These are phyloP conservation scores for Mesorhabditis sp. DNA, from an alignment of 2,888 invertebrate genomes.

Conservation along the genomic window DNA sequence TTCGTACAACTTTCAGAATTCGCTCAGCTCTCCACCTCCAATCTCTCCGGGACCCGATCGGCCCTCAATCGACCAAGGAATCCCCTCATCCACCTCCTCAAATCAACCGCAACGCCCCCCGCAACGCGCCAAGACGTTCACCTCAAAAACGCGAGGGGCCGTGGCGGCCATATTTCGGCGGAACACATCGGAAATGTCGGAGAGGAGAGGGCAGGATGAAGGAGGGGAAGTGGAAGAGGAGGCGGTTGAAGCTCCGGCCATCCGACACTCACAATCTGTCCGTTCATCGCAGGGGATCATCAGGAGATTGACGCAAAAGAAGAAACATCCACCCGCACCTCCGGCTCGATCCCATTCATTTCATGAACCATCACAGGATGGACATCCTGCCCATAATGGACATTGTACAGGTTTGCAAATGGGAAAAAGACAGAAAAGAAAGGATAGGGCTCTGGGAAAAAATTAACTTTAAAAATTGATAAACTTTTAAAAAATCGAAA, in stretches of 20 bases:
- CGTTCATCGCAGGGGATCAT: background rate
- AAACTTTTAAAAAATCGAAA: too few relatives aligned
- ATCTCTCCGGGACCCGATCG: background rate
- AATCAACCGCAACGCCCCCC: background rate
- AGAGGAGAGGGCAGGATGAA: background rate
- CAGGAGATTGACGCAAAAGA: background rate
- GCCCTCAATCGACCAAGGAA: background rate
- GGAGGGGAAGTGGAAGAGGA: background rate
- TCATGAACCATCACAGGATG: background rate
- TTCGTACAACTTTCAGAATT: too few relatives aligned
- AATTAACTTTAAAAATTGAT: too few relatives aligned
- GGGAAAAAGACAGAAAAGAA: too few relatives aligned
- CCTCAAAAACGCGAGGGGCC: constrained; percentile 5
- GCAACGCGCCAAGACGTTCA: constrained; percentile 8
- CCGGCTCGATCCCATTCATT: background rate
- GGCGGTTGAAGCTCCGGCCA: background rate
- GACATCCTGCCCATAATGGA: too few relatives aligned
- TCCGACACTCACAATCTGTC: background rate
- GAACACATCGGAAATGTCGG: constrained; percentile 13
- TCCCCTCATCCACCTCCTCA: background rate
- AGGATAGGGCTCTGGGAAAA: too few relatives aligned
- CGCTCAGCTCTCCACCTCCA: background rate
- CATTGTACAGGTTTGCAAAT: too few relatives aligned
- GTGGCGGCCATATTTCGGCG: constrained; percentile 8
- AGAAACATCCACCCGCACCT: background rate